These are phyloP conservation scores for Phenacoccus solenopsis DNA, from an alignment of 1,140 invertebrate species.

Conservation along the genomic window DNA sequence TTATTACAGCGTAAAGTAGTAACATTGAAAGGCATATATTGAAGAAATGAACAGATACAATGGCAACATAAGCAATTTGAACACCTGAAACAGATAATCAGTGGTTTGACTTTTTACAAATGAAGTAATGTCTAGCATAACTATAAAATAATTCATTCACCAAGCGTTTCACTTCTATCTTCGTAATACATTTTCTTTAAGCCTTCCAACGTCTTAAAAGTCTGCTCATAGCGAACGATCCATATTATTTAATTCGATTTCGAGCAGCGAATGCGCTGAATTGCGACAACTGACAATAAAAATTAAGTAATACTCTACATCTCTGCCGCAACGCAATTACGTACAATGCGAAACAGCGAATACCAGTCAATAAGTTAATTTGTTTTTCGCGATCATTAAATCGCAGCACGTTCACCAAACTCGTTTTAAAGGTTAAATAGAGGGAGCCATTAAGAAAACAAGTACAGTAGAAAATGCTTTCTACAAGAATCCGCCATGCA, in stretches of 20 bases:
- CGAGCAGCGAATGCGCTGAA: too few species aligned
- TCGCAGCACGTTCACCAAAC: not conserved
- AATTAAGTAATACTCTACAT: too few species aligned
- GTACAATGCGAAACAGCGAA: too few species aligned
- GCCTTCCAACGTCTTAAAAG: too few species aligned
- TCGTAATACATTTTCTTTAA: too few species aligned
- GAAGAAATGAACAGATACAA: not conserved
- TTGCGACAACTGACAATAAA: too few species aligned
- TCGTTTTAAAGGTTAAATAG: not conserved
- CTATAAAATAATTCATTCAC: too few species aligned
- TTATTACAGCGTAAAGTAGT: not conserved
- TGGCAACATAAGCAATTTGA: constrained; percentile 5
- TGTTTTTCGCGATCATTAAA: not conserved
- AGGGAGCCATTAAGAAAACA: not conserved
- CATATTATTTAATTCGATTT: too few species aligned
- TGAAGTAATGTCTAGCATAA: not conserved
- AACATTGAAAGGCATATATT: constrained; percentile 5
- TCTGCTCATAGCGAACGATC: too few species aligned
- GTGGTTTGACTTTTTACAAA: not conserved
- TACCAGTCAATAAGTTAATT: not conserved
- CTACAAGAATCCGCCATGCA: not conserved
- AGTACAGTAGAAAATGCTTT: not conserved
- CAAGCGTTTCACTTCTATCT: too few species aligned
- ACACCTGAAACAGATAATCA: constrained; percentile 11
- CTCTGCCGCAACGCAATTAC: too few species aligned